Base-by-base conservation (phyloP, 2,113 vertebrate species). In the Pluvialis apricaria region DNA sequence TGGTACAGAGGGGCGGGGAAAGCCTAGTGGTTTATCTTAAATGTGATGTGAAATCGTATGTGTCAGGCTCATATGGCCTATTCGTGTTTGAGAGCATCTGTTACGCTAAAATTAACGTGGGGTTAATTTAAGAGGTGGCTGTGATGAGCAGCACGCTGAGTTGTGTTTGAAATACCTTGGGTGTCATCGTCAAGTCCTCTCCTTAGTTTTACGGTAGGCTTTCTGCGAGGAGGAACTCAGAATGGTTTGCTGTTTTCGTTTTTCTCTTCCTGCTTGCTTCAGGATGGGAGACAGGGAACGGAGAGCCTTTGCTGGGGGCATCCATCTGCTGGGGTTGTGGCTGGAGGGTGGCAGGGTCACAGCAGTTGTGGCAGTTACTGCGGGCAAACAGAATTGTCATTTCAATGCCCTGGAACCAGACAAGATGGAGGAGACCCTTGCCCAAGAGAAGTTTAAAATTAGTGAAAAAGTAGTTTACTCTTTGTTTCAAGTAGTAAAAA, bases 1-100 rank as follows among this genome's bases (percentile, higher is more conserved):
- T 20, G 38, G 34, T 12, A 21, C 36, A 40, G 36, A 36, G 38
- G 38, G 19, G 45, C 0, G 0, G 25, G 57, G 64, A 24, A 16
- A 70, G 10, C 22, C 4, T 13, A 11, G 49, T 5, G 11, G 15
- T 28, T 86, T 0, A 11, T 26, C 8, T 8, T 9, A 40, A 82
- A 79, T 7, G 51, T 1, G 1, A 0, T n/a, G 5, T 62, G 17
- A 73, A 73, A 31, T 42, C 44, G 1, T 1, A 0, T 6, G 0
- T 31, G 21, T 72, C 29, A 5, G 55, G 57, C 38, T 82, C 22
- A 2, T 6, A 1, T 0, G 14, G 11, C 22, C 18, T 65, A 2
- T 5, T n/a, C 1, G 0, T 17, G 18, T 42, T 49, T 34, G 13
- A 64, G 38, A 72, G 72, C 47, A 4, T 20, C 22, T 38, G 7